phyloP scores from a whole-genome alignment of 2,888 invertebrate species.

The Drosophila paracracens region DNA sequence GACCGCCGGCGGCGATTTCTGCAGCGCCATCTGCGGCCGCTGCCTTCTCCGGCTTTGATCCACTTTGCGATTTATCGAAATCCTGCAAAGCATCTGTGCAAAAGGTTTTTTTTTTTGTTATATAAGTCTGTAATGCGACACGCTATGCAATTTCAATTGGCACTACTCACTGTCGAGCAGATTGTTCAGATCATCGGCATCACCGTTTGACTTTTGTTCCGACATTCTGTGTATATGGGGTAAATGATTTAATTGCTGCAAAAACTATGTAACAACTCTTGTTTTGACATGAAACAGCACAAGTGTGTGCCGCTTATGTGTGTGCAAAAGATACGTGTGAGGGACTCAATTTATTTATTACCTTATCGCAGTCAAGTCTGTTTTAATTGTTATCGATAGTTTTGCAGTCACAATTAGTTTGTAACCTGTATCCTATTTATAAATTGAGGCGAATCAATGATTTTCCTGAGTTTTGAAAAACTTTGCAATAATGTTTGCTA shows the following conservation, averaged over 20 bases:
- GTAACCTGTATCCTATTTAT: background rate
- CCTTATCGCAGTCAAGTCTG: background rate
- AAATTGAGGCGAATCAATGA: background rate
- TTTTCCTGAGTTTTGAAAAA: background rate
- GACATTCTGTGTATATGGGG: constrained; percentile 64
- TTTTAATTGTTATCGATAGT: constrained; percentile 18
- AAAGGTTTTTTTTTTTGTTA: constrained; percentile 46
- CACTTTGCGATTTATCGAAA: constrained; percentile 85
- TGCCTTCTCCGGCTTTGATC: constrained; percentile 53
- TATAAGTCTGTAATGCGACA: constrained; percentile 53
- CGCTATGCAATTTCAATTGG: background rate
- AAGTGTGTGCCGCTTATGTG: constrained; percentile 1
- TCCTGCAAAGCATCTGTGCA: constrained; percentile 88
- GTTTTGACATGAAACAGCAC: constrained; percentile 26
- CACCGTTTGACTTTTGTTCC: constrained; percentile 85
- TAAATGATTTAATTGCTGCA: constrained; percentile 36
- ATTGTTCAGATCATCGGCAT: constrained; percentile 88
- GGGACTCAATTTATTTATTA: constrained; percentile 12
- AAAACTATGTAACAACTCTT: constrained; percentile 53
- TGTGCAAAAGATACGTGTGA: constrained; percentile 18
- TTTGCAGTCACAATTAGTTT: background rate
- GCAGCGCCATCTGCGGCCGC: constrained; percentile 45
- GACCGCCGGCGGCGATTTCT: constrained; percentile 33
- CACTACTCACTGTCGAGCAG: constrained; percentile 89
- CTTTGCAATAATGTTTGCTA: background rate